Evolutionary conservation across 1,140 invertebrate genomes (phyloP), one percentile per base, ranked within the genome.

Genomic region (Melanaphis sacchari): DNA sequence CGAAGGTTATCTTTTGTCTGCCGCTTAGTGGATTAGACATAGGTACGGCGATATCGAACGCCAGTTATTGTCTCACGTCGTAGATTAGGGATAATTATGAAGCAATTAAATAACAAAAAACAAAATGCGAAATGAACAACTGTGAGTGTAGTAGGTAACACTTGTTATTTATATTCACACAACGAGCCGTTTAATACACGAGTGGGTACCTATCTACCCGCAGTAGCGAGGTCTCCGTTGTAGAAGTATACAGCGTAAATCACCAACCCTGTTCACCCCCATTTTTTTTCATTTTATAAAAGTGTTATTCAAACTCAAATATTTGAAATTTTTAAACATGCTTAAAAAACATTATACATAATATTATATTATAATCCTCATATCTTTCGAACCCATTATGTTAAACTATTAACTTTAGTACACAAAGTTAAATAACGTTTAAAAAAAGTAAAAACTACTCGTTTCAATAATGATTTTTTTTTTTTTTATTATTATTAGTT

Each of bases 31-130:
- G 46, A 49, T 49, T 49, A 49, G 18, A 2, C 46, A 59, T 76
- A n/a, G 8, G 66, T 76, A 76, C 31, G 38, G 9, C 40, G 31
- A n/a, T 76, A 76, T 76, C 40, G 38, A 15, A 24, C 31, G 31
- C 43, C 9, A 15, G 88, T 59, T 76, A 54, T 90, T 90, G 46
- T 90, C 31, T 90, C n/a, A 36, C 59, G 15, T n/a, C 59, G 59
- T 76, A 54, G 49, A 59, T 90, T 90, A 90, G 52, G 88, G 52
- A 90, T 38, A 90, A 54, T 90, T 90, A 90, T 8, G 11, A 52
- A 90, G 49, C 52, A 54, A 90, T 90, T 59, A 90, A 54, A 59
- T 36, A 40, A 59, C 5, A 9, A 26, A 31, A 89, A 52, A 90
- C 36, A 54, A 52, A 89, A 18, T 5, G 38, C 31, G 36, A 52